A percentile compares a stretch with the other conserved stretches of the same genome.
Evolutionary conservation across 92 coral and sea anemone genomes (phyloP).

Genomic region (Anthopleura xanthogrammica): DNA sequence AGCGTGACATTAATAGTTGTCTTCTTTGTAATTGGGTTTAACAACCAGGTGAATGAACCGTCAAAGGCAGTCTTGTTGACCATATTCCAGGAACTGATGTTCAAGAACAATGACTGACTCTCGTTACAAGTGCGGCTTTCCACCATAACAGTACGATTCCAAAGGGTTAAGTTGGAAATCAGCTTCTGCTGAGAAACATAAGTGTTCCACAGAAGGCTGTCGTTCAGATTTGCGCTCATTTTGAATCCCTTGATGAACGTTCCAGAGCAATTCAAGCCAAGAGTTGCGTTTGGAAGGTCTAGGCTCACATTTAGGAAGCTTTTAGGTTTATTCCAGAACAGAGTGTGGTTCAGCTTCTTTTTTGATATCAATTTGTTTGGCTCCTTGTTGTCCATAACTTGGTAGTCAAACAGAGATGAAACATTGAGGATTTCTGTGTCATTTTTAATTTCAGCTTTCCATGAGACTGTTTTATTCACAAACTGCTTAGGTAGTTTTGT

Average conservation of each 20-base stretch:
- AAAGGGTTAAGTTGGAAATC: constrained; percentile 53
- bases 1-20: constrained; percentile 38
- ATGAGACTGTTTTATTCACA: constrained; percentile 4
- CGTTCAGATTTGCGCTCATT: constrained; percentile 45
- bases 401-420: constrained; percentile 15
- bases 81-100: constrained; percentile 72
- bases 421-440: constrained; percentile 46
- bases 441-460: constrained; percentile 40
- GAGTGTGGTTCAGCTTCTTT: constrained; percentile 42
- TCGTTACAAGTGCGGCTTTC: constrained; percentile 52
- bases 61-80: constrained; percentile 50
- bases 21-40: constrained; percentile 49
- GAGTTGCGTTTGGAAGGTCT: constrained; percentile 44
- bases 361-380: constrained; percentile 27
- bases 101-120: constrained; percentile 42
- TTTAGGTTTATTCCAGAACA: constrained; percentile 39
- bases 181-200: constrained; percentile 43
- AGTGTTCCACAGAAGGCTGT: constrained; percentile 54
- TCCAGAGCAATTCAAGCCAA: constrained; percentile 59
- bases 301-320: constrained; percentile 47
- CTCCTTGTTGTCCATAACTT: neutral
- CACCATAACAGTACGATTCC: constrained; percentile 66
- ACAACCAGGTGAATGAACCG: constrained; percentile 54
- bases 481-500: neutral
- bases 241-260: constrained; percentile 49